These are phyloP conservation scores for Psittacara wagleri DNA, from an alignment of 2,113 vertebrate genomes.

Conservation along the genomic window DNA sequence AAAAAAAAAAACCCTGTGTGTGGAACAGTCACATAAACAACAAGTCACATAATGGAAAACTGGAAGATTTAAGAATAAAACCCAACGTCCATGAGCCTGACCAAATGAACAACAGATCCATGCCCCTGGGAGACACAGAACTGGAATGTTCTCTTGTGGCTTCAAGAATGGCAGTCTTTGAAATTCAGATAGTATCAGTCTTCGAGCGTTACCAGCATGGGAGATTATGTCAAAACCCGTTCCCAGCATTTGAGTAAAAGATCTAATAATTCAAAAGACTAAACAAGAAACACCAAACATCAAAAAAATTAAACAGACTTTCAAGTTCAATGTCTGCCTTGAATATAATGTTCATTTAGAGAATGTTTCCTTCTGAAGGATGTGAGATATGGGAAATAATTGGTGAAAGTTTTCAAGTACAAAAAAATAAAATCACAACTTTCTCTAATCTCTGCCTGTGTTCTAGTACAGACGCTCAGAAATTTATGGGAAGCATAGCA, in stretches of 20 bases:
- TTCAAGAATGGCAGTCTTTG: neutral
- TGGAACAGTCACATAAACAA: neutral
- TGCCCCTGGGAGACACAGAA: neutral
- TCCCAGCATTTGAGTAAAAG: slow-evolving; percentile 40
- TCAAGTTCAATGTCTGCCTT: neutral
- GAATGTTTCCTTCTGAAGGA: slow-evolving; percentile 30
- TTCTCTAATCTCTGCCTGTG: neutral
- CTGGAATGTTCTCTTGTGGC: neutral
- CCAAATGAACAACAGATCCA: neutral
- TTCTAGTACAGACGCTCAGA: neutral
- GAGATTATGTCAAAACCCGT: neutral
- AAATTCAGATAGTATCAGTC: slow-evolving; percentile 24
- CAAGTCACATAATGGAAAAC: neutral
- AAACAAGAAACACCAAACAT: slow-evolving; percentile 39
- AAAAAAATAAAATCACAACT: neutral
- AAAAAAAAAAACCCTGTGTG: neutral
- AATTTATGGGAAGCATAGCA: neutral
- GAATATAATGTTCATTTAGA: neutral
- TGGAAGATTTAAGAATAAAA: neutral
- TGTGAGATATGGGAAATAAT: slow-evolving; percentile 28
- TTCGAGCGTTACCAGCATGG: neutral
- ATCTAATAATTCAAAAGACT: slow-evolving; percentile 42
- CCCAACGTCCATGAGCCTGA: neutral
- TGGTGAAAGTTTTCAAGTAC: neutral
- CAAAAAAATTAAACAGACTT: slow-evolving; percentile 45